Conservation (phyloP, 2,797 vertebrate species). For the Chaunax sp. region DNA sequence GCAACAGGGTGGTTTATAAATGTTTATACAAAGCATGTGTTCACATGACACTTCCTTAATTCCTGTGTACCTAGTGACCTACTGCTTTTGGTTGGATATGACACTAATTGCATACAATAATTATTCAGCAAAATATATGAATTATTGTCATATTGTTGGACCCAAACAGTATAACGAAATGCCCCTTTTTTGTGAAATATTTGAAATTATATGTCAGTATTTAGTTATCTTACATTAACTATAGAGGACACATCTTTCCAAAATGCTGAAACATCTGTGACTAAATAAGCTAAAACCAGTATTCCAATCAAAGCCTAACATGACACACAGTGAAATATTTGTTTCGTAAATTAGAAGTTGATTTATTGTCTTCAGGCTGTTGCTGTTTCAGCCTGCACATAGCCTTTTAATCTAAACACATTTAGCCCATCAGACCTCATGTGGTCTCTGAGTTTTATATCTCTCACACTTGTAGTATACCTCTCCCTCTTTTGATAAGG, state of each 20-base stretch:
- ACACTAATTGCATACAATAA: too few relatives aligned
- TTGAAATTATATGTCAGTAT: too few relatives aligned
- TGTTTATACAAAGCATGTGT: not conserved
- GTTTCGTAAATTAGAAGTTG: not conserved
- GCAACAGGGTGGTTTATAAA: not conserved
- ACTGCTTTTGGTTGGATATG: too few relatives aligned
- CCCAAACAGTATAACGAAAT: not conserved
- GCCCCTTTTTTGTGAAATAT: not conserved
- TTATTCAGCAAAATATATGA: too few relatives aligned
- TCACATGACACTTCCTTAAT: not conserved
- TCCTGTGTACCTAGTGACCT: not conserved
- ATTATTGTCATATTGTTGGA: not conserved
- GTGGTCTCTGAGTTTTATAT: constrained; percentile 22
- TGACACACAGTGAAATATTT: not conserved
- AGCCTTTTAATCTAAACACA: constrained; percentile 8
- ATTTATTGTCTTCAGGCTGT: not conserved
- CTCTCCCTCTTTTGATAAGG: constrained; percentile 38
- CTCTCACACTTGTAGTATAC: constrained; percentile 17
- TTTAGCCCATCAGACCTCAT: constrained; percentile 24
- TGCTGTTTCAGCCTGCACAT: constrained; percentile 9
- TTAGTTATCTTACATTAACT: not conserved
- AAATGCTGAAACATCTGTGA: not conserved
- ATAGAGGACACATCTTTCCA: not conserved
- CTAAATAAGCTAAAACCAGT: not conserved
- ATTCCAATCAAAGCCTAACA: not conserved